phyloP scores from a whole-genome alignment of 2,888 invertebrate species.

The Rapana venosa region DNA sequence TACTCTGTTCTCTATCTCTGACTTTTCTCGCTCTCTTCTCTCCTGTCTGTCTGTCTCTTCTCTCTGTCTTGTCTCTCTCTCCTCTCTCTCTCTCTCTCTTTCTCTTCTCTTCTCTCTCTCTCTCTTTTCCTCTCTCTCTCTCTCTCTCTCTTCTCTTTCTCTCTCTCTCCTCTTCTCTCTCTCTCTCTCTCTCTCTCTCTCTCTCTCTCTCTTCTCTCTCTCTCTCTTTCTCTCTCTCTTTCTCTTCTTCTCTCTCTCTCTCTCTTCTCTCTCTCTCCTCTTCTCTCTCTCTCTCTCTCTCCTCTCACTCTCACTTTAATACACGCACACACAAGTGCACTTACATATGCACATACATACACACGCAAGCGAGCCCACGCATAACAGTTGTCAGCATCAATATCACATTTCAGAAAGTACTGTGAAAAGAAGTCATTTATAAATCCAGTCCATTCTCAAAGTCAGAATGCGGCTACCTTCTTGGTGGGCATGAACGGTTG shows the following conservation, averaged over 20 bases:
- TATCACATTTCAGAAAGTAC: too few relatives aligned
- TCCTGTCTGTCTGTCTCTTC: slow-evolving; percentile 16
- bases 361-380: too few relatives aligned
- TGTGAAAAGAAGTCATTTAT: too few relatives aligned
- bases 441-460: too few relatives aligned
- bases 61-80: not conserved
- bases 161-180: slow-evolving; percentile 19
- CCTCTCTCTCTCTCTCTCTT: not conserved
- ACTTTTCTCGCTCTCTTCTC: not conserved
- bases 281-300: too few relatives aligned
- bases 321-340: too few relatives aligned
- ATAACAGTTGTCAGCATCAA: too few relatives aligned
- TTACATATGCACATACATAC: too few relatives aligned
- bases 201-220: not conserved
- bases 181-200: slow-evolving; percentile 19
- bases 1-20: not conserved
- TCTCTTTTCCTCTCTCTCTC: not conserved
- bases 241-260: slow-evolving; percentile 12
- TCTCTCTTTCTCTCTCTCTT: not conserved
- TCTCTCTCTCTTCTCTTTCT: slow-evolving; percentile 12
- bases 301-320: not conserved
- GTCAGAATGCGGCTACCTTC: too few relatives aligned
- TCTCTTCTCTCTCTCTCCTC: slow-evolving; percentile 27
- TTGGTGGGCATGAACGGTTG: too few relatives aligned
- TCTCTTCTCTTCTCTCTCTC: not conserved